Base-by-base conservation (phyloP, 2,797 vertebrate species). In the Atherinosoma microstoma region DNA sequence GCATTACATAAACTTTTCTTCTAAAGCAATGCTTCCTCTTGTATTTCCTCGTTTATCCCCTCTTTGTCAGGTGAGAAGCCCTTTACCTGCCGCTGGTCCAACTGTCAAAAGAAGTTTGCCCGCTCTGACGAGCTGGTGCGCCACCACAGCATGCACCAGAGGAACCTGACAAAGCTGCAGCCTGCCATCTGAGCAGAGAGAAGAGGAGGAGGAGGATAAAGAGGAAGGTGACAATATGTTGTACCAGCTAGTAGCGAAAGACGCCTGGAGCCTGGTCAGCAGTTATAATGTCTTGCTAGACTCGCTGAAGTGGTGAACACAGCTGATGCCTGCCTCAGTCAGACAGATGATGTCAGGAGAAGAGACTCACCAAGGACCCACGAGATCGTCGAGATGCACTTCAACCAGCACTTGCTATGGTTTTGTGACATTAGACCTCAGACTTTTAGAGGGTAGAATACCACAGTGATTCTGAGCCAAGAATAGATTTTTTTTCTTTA, bases 121-220 rank as follows among this genome's bases (percentile, higher is more conserved):
- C 96, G 98, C 76, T 99, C 98, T 67, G 98, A 99, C 70, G 98
- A 99, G 93, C 94, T 99, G 91, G 97, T 98, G 87, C 97, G 97
- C 83, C 98, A 99, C 88, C 98, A 99, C 95, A 98, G 96, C 94
- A 99, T 99, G 97, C 98, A 99, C 91, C 97, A 99, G 96, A 97
- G 97, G 91, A 99, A 99, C 93, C 94, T 98, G 94, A 98, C 94
- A 93, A 99, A 98, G 80, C 96, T 99, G 68, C 97, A 99, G 90
- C 87, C 97, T 92, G 95, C 96, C 70, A 95, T 98, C 90, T 98
- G 95, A 95, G 87, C 89, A 87, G 84, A 65, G 10, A 65, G 75
- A 75, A 62, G 72, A 32, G 30, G 75, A 75, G 64, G 72, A 83
- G 76, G 49, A 76, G 58, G 72, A 75, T 15, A 51, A 75, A 64